Evolutionary conservation across 2,113 vertebrate genomes (phyloP).

Genomic region (Vulpes vulpes): DNA sequence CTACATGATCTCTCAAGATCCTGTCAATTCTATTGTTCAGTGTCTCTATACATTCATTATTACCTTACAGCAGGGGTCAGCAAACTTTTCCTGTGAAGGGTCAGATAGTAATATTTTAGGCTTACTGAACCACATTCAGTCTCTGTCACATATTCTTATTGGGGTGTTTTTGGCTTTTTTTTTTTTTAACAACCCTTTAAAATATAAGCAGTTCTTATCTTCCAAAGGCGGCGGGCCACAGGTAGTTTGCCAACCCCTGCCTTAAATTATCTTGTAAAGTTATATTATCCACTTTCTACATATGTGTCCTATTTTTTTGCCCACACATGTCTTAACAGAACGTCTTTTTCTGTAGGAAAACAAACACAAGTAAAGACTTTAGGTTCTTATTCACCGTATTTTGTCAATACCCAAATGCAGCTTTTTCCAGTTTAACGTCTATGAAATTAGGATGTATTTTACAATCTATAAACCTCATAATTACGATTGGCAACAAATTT

Average conservation of each 20-base stretch:
- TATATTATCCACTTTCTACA: not conserved
- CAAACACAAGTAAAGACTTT: not conserved
- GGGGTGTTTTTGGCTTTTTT: not conserved
- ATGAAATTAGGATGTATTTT: not conserved
- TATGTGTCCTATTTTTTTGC: not conserved
- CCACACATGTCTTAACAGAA: not conserved
- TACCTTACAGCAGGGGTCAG: not conserved
- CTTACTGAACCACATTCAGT: not conserved
- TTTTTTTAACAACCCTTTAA: not conserved
- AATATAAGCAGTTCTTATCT: not conserved
- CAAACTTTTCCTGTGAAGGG: not conserved
- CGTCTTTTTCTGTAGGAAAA: not conserved
- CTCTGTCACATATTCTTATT: not conserved
- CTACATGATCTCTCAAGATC: not conserved
- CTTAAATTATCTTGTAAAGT: not conserved
- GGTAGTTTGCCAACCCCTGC: not conserved
- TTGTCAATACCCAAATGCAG: not conserved
- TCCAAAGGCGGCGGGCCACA: not conserved
- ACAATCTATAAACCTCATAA: slow-evolving; percentile 14
- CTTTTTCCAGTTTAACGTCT: slow-evolving; percentile 13
- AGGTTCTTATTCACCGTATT: slow-evolving; percentile 16
- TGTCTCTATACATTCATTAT: not conserved
- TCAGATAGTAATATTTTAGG: not conserved
- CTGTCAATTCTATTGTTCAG: not conserved
- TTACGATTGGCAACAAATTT: not conserved